Base-by-base conservation (phyloP, 2,888 invertebrate genomes). In the Drosophila mulleri region DNA sequence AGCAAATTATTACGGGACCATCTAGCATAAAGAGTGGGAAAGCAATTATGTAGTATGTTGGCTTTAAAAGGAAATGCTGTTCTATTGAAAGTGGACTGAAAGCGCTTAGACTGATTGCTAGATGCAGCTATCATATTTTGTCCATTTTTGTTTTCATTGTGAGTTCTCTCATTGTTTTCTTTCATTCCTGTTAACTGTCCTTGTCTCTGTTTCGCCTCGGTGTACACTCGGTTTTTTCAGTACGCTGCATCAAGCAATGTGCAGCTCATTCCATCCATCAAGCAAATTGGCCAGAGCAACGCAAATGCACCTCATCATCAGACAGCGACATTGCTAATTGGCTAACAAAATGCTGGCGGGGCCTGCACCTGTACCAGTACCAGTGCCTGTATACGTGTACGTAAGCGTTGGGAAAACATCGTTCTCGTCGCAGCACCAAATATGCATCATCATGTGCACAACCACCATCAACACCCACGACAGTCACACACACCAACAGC, bases 241-340 rank as follows among this genome's bases (percentile, higher is more conserved):
- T 59, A 42, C 50, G 47, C 64, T 66, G 66, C 72, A 57, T 44
- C 44, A 29, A 29, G 29, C 52, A 61, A 61, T 67, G 67, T 67
- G 75, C 72, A 71, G 81, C 75, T 73, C 88, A 83, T 83, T 54
- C 68, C 73, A 80, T 62, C 60, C 81, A 78, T 66, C 73, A 73
- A 78, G 73, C 70, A 83, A 86, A 81, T 88, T 86, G 87, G 83
- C 67, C 69, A 76, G 61, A 72, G 72, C 69, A 78, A 80, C 70
- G 82, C 70, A 66, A 66, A 64, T 62, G 78, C 78, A 84, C 67
- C 69, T 81, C 87, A 88, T 88, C 87, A 81, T 83, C 89, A 83
- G 74, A 69, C 82, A 81, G 79, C 60, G 67, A 79, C 82, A 83
- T 81, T 87, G 89, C 89, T 84, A 89, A 84, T 89, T 84, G 89